Base-by-base conservation (phyloP, 2,888 invertebrate genomes). In the Chloroclysta siterata region DNA sequence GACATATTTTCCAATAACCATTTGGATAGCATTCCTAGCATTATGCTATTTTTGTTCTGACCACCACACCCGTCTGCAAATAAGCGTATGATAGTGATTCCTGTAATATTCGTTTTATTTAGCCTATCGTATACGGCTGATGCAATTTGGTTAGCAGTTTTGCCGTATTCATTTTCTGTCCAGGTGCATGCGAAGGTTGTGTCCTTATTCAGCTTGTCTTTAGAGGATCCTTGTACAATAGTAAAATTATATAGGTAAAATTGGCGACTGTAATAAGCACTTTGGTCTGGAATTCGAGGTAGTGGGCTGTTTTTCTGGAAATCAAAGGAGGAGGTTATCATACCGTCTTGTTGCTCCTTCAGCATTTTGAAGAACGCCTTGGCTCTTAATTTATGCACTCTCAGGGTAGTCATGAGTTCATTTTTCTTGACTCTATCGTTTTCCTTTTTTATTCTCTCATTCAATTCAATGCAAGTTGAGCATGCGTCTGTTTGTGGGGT, bases 91-190 rank as follows among this genome's bases (percentile, higher is more conserved):
- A 13, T 41, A 8, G 5, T 36, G 59, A 71, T 72, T n/a, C 66
- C 59, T 53, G 55, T 41, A 41, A 70, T 59, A 61, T 71, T 61
- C 5, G 70, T 69, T 68, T 69, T 70, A 61, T 70, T 72, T 65
- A 75, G 67, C 62, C 74, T 66, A 54, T 75, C 71, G 58, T 72
- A 74, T 1, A 76, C 70, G 13, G 72, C 72, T 42, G 74, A 76
- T 55, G 71, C 62, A 64, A 75, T 73, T 53, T 71, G 69, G 60
- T 75, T 73, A 36, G 72, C 42, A 65, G 65, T 63, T 71, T 73
- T 73, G 51, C 53, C 42, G 69, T 66, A 70, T 66, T 72, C 68
- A 53, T 73, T 67, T 55, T 75, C 72, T 15, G 73, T 74, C 73
- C 75, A 77, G 15, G 51, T 48, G 41, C 75, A 73, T 29, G 71